A percentile compares a stretch with the other conserved stretches of the same genome.
Evolutionary conservation across 1,140 invertebrate genomes (phyloP).

Genomic region (Portunus trituberculatus): DNA sequence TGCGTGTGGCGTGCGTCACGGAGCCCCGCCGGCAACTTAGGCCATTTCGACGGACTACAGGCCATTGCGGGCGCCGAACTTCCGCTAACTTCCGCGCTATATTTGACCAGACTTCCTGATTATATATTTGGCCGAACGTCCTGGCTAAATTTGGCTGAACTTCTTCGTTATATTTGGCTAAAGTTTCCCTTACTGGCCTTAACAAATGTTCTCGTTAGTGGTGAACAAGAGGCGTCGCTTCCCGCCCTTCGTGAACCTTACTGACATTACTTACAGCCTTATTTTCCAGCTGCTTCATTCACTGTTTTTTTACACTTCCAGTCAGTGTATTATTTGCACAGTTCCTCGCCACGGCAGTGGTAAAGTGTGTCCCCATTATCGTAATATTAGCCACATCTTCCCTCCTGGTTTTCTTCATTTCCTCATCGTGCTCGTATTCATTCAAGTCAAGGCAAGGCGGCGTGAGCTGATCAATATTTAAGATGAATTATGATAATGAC

Average conservation of each 20-base stretch:
- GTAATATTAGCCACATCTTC: too few relatives aligned
- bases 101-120: conserved; percentile 43
- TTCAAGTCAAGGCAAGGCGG: not conserved
- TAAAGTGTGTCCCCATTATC: too few relatives aligned
- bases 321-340: too few relatives aligned
- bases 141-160: conserved; percentile 29
- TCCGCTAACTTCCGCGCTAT: conserved; percentile 51
- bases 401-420: not conserved
- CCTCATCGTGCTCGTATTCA: not conserved
- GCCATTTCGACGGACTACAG: conserved; percentile 33
- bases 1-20: not conserved
- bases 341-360: too few relatives aligned
- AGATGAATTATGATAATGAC: conserved; percentile 24
- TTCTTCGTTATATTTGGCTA: conserved; percentile 30
- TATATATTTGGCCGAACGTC: conserved; percentile 38
- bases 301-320: too few relatives aligned
- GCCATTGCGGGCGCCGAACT: conserved; percentile 21
- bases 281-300: too few relatives aligned
- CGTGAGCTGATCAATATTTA: not conserved
- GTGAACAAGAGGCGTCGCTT: not conserved
- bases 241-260: not conserved
- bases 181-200: not conserved
- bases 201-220: conserved; percentile 4
- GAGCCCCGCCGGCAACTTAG: conserved; percentile 1
- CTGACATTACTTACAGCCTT: too few relatives aligned